Conservation (phyloP, 92 coral and sea anemone genomes). For the Nematostella vectensis region DNA sequence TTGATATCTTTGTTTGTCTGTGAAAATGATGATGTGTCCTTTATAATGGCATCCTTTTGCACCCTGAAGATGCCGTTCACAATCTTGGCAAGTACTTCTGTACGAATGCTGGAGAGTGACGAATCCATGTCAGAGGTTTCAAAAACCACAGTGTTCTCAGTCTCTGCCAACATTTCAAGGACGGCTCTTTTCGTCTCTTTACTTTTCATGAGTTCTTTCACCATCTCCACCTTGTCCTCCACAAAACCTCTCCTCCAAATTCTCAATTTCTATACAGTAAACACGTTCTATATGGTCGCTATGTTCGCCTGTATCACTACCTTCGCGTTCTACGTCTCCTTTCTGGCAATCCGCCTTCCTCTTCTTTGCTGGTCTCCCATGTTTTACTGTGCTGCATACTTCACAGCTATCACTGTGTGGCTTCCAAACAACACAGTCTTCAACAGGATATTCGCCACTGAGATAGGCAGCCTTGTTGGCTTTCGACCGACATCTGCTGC, state of each 20-base stretch:
- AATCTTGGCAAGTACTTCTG: background rate
- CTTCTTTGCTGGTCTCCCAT: background rate
- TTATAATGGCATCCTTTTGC: background rate
- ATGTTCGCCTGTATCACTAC: no score
- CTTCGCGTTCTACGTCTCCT: background rate
- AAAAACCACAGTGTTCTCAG: background rate
- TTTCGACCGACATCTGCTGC: background rate
- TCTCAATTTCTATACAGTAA: no score
- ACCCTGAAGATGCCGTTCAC: background rate
- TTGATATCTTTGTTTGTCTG: background rate
- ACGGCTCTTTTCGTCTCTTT: background rate
- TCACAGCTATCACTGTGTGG: background rate
- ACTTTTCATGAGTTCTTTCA: background rate
- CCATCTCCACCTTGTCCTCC: background rate
- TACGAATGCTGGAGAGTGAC: background rate
- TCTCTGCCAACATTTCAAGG: background rate
- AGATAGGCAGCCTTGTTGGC: background rate
- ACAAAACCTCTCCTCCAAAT: no score
- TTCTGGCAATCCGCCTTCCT: background rate
- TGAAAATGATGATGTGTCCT: background rate
- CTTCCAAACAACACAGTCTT: background rate
- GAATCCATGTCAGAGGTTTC: background rate
- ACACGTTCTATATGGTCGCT: no score
- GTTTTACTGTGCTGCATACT: no score
- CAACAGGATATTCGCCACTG: background rate